These are phyloP conservation scores for Lanius collurio DNA, from an alignment of 2,113 vertebrate species.

Conservation along the genomic window DNA sequence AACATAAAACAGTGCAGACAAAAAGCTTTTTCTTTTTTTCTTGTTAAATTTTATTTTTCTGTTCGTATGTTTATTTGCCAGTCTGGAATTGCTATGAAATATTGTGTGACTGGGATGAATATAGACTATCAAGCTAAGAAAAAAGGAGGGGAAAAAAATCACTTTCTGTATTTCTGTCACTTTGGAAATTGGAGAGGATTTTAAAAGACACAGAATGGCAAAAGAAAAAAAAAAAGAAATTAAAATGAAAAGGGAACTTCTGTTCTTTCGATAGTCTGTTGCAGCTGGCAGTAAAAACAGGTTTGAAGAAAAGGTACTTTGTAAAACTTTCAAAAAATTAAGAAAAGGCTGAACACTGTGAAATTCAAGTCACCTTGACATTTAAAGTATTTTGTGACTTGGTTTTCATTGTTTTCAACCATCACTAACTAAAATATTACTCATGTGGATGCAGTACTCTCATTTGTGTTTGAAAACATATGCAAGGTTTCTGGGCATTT, in stretches of 20 bases:
- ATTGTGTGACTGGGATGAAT: neutral
- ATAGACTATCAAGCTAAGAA: neutral
- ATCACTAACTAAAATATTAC: neutral
- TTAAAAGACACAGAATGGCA: neutral
- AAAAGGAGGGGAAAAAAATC: fast-evolving
- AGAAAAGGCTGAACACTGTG: neutral
- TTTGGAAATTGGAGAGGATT: neutral
- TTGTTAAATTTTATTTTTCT: neutral
- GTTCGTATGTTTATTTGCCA: neutral
- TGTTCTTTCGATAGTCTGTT: neutral
- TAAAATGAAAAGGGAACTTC: neutral
- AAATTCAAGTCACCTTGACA: neutral
- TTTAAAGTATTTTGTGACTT: neutral
- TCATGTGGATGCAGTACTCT: neutral
- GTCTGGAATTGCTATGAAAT: neutral
- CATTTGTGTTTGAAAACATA: neutral
- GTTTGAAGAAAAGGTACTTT: neutral
- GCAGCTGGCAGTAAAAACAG: neutral
- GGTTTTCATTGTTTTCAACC: neutral
- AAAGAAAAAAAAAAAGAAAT: neutral
- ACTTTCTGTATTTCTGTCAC: neutral
- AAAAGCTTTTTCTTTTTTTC: neutral
- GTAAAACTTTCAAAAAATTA: neutral
- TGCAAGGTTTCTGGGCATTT: neutral
- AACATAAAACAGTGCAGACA: neutral